Base-by-base conservation (phyloP, 37 sponge, comb jelly and placozoan genomes). In the Spongilla lacustris region DNA sequence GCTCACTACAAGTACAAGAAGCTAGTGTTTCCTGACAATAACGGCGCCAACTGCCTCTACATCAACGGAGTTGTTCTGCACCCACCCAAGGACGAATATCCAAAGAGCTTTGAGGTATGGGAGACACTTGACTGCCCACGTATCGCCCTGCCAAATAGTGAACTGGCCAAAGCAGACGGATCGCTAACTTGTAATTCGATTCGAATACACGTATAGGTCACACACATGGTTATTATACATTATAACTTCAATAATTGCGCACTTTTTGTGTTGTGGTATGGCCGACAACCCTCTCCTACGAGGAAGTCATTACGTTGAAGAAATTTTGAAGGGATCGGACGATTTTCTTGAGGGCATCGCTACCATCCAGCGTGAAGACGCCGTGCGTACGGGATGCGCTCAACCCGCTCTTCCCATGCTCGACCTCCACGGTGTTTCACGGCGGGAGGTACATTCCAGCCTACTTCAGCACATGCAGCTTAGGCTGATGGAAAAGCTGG, bases 381-480 rank as follows among this genome's bases (percentile, higher is more conserved):
- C 76, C 21, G 81, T 97, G 29, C 71, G 89, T 0, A 83, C 91
- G 23, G 48, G 83, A 22, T 90, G 90, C 23, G 48, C 95, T 76
- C 87, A 95, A 32, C 85, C 96, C 0, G 93, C 93, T 32, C 88
- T 98, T 17, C 94, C 97, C 19, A 90, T 98, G 33, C 89, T 98
- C 17, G 99, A 98, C 82, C 90, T 98, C 13, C 95, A 93, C 50
- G 93, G 89, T 9, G 71, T 94, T 26, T 49, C 78, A 12, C 84
- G 98, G 27, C 70, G 74, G 34, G 88, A 94, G 4, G 74, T 95
- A 31, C 90, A 96, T 79, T 28, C 23, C 37, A 90, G 91, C 41
- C 90, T 98, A 27, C 82, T 95, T 67, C 31, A 66, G 0, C 79
- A 76, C 30, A 77, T 98, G 69, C 86, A 86, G 41, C 81, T 67